Percentiles rank a stretch among this genome's conserved stretches.
phyloP scores from a whole-genome alignment of 1,140 invertebrate species.

The Batillaria attramentaria region DNA sequence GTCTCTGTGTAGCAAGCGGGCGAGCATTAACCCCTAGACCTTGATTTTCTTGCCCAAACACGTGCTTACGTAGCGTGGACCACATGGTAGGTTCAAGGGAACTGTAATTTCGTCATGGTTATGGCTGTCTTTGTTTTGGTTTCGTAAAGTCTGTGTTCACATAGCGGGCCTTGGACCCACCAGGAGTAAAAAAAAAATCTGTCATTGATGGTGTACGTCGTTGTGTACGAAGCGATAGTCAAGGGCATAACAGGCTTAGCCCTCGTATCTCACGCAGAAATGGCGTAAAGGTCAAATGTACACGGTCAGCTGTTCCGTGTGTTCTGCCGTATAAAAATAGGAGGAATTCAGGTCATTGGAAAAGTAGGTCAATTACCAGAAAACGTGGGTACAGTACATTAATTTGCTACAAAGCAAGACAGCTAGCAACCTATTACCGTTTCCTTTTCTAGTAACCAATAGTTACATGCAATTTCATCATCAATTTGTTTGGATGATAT shows the following conservation, averaged over 20 bases:
- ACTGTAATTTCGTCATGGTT: constrained; percentile 21
- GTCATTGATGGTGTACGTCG: background rate
- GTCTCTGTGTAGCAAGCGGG: too few relatives aligned
- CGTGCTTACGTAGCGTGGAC: constrained; percentile 17
- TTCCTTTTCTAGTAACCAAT: background rate
- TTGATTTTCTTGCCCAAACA: constrained; percentile 13
- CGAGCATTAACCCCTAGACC: background rate
- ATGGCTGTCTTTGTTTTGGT: too few relatives aligned
- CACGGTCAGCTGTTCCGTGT: background rate
- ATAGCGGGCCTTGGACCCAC: background rate
- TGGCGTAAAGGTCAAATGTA: background rate
- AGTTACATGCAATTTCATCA: background rate
- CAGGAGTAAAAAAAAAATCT: background rate
- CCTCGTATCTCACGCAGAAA: too few relatives aligned
- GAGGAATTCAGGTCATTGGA: constrained; percentile 9
- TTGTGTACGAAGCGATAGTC: background rate
- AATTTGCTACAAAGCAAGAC: background rate
- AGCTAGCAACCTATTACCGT: background rate
- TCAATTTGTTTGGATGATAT: too few relatives aligned
- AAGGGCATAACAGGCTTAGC: too few relatives aligned
- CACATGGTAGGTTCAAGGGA: background rate
- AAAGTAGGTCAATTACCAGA: constrained; percentile 7
- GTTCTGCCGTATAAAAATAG: background rate
- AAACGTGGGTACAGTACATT: background rate
- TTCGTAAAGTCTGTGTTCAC: too few relatives aligned